Evolutionary conservation across 2,113 vertebrate genomes (phyloP).

Genomic region (Plecotus auritus): DNA sequence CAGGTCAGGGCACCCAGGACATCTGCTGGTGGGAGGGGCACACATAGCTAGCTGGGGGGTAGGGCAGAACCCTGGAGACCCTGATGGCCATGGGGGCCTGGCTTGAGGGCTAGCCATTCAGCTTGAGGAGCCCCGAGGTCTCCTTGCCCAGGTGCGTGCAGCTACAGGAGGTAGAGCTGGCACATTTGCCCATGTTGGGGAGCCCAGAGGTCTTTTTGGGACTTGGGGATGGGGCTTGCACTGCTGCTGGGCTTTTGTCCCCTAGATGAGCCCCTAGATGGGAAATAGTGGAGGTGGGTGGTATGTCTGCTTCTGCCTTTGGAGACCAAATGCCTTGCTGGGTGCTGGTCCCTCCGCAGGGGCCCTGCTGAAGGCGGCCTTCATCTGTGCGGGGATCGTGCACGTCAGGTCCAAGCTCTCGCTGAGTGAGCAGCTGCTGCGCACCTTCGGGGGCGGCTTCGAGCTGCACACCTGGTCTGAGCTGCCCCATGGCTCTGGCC

Average conservation of each 20-base stretch:
- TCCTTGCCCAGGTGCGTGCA: not conserved
- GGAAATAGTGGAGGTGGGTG: not conserved
- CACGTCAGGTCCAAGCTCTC: conserved; percentile 79
- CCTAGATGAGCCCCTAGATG: not conserved
- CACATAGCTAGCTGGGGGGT: not conserved
- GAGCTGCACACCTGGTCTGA: conserved; percentile 94
- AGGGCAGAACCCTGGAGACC: not conserved
- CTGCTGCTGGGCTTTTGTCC: not conserved
- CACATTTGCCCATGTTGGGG: not conserved
- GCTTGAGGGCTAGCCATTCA: not conserved
- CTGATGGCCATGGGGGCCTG: not conserved
- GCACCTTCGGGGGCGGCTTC: conserved; percentile 87
- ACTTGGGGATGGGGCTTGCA: not conserved
- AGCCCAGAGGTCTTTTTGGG: not conserved
- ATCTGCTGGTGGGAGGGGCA: not conserved
- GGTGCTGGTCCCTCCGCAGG: conserved; percentile 77
- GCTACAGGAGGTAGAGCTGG: not conserved
- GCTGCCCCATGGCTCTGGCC: conserved; percentile 93
- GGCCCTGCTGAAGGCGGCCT: conserved; percentile 93
- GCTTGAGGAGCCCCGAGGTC: not conserved
- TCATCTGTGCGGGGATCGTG: conserved; percentile 89
- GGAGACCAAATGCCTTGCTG: not conserved
- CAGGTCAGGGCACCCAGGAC: conserved; percentile 80
- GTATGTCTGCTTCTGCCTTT: not conserved
- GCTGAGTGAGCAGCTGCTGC: conserved; percentile 86